A percentile compares a stretch with the other conserved stretches of the same genome.
These are phyloP conservation scores for Plagodis dolabraria DNA, from an alignment of 2,888 invertebrate species.

Conservation along the genomic window DNA sequence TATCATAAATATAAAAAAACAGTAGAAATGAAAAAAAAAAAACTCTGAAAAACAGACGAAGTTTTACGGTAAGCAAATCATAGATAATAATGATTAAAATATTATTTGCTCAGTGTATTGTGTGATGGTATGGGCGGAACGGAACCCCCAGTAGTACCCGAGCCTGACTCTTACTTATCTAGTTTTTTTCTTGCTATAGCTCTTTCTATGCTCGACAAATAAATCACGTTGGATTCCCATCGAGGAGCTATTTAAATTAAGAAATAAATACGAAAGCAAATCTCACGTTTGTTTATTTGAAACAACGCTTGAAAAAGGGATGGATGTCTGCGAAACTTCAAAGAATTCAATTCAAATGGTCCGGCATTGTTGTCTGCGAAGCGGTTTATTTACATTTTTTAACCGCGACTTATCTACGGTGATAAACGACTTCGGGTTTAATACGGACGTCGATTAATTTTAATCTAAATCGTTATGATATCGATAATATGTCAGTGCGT, in stretches of 20 bases:
- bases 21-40: too few relatives aligned
- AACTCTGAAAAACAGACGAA: too few relatives aligned
- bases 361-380: constrained; percentile 79
- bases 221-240: constrained; percentile 27
- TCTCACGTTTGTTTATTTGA: constrained; percentile 40
- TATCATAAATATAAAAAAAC: too few relatives aligned
- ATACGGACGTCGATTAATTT: constrained; percentile 70
- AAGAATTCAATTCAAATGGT: constrained; percentile 76
- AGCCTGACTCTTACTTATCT: background rate
- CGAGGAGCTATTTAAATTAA: constrained; percentile 36
- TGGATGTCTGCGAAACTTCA: constrained; percentile 62
- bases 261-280: constrained; percentile 39
- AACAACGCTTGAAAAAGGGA: constrained; percentile 49
- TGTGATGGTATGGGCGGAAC: too few relatives aligned
- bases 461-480: constrained; percentile 65
- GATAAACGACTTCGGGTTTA: constrained; percentile 60
- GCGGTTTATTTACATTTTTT: constrained; percentile 65
- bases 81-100: too few relatives aligned
- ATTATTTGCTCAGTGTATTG: too few relatives aligned
- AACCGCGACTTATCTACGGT: constrained; percentile 59
- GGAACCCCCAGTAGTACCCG: too few relatives aligned
- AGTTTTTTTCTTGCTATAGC: background rate
- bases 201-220: constrained; percentile 1
- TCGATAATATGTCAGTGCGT: constrained; percentile 59
- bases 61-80: too few relatives aligned